Base-by-base conservation (phyloP, 2,888 invertebrate genomes). In the Hemicrepidius hirtus region DNA sequence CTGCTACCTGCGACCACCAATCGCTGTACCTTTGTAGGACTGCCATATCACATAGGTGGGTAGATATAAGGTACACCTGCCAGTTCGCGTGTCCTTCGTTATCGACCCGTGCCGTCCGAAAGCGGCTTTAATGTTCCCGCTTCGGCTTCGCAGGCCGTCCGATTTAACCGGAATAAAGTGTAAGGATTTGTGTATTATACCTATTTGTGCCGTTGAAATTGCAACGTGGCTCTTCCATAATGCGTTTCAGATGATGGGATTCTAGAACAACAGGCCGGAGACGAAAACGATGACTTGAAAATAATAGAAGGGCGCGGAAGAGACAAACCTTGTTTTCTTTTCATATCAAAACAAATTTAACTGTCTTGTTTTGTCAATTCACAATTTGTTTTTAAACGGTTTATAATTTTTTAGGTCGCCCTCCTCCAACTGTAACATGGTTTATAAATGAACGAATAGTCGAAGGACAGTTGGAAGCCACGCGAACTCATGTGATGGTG, bases 371-470 rank as follows among this genome's bases (percentile, higher is more conserved):
- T 50, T 60, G 24, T 1, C 13, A 12, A 12, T 60, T 40, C 13
- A 4, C 20, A 53, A 13, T 21, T 65, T 13, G 12, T 32, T 1
- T 49, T 16, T 28, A 53, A 49, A 28, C 13, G 1, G 12, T 12
- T 50, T 6, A 5, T 21, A 53, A 46, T 44, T 35, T 72, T 83
- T 0, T 88, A 95, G 95, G 95, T 75, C 93, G 94, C 50, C 95
- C 95, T 49, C 91, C 92, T 13, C 95, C 95, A 5, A 92, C 92
- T n/a, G 94, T 95, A n/a, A 92, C 92, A 77, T 95, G 95, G 95
- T 90, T 94, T 81, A 91, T 94, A 81, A 92, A 93, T 80, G 91
- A 92, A 67, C 90, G 91, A 77, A 87, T 94, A 28, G 90, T 92
- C 37, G 93, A 94, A 77, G 93, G 93, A 77, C 90, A 91, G 74